Percentiles rank a stretch among this genome's conserved stretches.
Conservation (phyloP, 1,140 invertebrate species). For the Proales similis region DNA sequence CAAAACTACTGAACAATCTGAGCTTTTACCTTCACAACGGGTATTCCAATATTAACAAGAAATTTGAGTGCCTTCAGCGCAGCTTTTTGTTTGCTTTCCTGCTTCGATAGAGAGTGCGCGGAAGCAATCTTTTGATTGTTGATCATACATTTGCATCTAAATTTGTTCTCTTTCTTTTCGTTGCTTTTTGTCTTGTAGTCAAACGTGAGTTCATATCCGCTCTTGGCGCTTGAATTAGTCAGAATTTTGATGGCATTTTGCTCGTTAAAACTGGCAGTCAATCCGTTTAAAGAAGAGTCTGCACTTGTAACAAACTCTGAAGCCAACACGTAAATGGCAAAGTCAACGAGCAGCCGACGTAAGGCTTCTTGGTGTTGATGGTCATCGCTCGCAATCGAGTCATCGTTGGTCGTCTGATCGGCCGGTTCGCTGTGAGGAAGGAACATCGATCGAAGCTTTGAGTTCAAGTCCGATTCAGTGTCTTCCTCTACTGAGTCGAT, state of each 20-base stretch:
- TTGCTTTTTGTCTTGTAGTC: neutral
- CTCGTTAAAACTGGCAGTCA: too few species aligned
- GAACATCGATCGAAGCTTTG: slow-evolving; percentile 6
- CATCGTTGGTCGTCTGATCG: slow-evolving; percentile 3
- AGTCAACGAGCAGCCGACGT: neutral
- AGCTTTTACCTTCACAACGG: slow-evolving; percentile 25
- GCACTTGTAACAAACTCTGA: neutral
- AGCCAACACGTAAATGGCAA: neutral
- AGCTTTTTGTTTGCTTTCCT: slow-evolving; percentile 1
- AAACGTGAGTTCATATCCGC: slow-evolving; percentile 9
- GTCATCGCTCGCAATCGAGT: slow-evolving; percentile 29
- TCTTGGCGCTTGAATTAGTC: slow-evolving; percentile 21
- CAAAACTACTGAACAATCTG: neutral
- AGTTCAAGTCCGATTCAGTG: neutral
- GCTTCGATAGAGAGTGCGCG: neutral
- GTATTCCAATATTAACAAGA: slow-evolving; percentile 4
- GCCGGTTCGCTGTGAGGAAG: neutral
- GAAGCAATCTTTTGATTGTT: slow-evolving; percentile 7
- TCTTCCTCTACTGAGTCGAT: neutral
- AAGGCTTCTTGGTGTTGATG: neutral
- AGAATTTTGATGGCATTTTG: slow-evolving; percentile 34
- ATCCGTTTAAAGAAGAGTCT: too few species aligned
- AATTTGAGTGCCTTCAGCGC: slow-evolving; percentile 30
- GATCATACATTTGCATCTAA: slow-evolving; percentile 35
- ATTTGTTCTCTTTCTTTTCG: neutral